phyloP scores from a whole-genome alignment of 2,888 invertebrate genomes.

The Noctua janthe region DNA sequence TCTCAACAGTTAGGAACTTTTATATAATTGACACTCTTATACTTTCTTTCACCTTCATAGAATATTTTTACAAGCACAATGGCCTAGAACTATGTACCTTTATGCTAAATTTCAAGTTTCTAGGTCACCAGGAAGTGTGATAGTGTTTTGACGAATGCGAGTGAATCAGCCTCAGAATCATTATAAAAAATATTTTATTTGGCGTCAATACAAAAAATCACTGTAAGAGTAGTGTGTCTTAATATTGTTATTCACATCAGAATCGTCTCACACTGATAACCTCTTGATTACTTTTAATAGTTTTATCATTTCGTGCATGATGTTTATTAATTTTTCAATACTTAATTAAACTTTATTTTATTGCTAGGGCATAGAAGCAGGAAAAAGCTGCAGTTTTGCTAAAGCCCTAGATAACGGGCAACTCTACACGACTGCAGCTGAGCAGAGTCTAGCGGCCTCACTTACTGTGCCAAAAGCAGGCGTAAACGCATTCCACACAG shows the following conservation, averaged over 20 bases:
- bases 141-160: background rate
- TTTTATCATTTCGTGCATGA: conserved; percentile 18
- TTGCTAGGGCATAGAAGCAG: conserved; percentile 76
- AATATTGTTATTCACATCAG: background rate
- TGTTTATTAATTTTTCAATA: background rate
- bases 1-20: background rate
- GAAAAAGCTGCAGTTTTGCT: conserved; percentile 75
- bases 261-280: conserved; percentile 33
- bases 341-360: conserved; percentile 6
- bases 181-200: background rate
- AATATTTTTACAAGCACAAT: background rate
- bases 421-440: conserved; percentile 69
- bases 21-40: background rate
- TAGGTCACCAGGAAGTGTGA: background rate
- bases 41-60: background rate
- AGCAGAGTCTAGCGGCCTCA: conserved; percentile 66
- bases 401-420: conserved; percentile 77
- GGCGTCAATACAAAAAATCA: background rate
- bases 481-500: conserved; percentile 78
- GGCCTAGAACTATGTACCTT: background rate
- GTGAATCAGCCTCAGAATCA: background rate
- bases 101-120: background rate
- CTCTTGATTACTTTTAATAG: conserved; percentile 19
- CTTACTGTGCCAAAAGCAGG: conserved; percentile 76
- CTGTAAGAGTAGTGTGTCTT: background rate